Evolutionary conservation across 1,140 invertebrate species (phyloP).

Genomic region (Eriocheir sinensis): DNA sequence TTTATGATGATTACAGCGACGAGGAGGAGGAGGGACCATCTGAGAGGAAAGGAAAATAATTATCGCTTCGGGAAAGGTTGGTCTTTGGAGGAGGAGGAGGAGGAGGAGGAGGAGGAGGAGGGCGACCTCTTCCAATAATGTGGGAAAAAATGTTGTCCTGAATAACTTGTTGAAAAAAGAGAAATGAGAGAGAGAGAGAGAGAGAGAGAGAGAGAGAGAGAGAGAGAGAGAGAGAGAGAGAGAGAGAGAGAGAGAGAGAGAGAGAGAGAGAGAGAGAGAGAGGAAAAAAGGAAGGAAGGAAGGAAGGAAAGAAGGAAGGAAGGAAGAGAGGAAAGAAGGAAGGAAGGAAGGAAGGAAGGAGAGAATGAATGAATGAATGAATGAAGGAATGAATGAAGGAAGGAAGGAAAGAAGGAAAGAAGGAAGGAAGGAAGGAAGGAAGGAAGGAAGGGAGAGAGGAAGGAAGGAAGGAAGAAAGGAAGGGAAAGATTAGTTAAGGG

Average conservation of each 20-base stretch:
- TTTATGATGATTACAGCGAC: no score
- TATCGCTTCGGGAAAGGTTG: no score
- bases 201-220: constrained; percentile 30
- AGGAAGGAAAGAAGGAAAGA: background rate
- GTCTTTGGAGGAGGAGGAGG: no score
- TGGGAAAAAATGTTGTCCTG: no score
- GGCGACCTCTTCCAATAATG: no score
- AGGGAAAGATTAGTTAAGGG: no score
- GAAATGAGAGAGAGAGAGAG: constrained; percentile 31
- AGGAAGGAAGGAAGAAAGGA: background rate
- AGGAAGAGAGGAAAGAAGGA: background rate
- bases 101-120: no score
- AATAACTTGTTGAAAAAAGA: no score
- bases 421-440: background rate
- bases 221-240: background rate
- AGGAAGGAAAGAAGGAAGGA: background rate
- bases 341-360: background rate
- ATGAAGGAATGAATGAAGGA: no score
- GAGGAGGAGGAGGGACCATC: no score
- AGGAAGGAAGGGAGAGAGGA: background rate
- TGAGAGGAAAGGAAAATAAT: no score
- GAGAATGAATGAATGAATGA: background rate
- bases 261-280: constrained; percentile 27
- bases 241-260: background rate
- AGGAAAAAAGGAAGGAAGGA: background rate